Conservation (phyloP, 2,888 invertebrate species). For the Amiota mariae region DNA sequence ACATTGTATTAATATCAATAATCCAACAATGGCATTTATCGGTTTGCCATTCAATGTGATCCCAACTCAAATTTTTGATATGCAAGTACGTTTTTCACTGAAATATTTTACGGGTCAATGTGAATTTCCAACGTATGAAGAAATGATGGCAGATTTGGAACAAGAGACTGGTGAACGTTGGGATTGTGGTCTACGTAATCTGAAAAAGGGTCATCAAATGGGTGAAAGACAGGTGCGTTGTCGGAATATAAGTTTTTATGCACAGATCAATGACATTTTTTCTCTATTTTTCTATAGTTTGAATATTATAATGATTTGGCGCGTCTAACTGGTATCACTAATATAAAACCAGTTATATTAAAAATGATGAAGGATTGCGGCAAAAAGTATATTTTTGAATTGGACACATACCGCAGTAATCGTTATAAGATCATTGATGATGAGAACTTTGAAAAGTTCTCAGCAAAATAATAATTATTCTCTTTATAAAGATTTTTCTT, state of each 20-base stretch:
- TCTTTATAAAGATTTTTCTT: not conserved
- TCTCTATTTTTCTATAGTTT: conserved; percentile 74
- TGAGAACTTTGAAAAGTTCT: conserved; percentile 71
- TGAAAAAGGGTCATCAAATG: conserved; percentile 83
- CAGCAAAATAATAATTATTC: conserved; percentile 10
- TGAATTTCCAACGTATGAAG: conserved; percentile 77
- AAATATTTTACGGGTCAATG: conserved; percentile 79
- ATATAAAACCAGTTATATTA: conserved; percentile 80
- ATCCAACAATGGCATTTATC: conserved; percentile 86
- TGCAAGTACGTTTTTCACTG: conserved; percentile 81
- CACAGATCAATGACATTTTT: not conserved
- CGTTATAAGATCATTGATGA: conserved; percentile 80
- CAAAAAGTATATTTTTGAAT: conserved; percentile 78
- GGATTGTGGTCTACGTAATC: conserved; percentile 71
- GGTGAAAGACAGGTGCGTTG: conserved; percentile 62
- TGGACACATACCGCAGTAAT: conserved; percentile 78
- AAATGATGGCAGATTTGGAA: conserved; percentile 79
- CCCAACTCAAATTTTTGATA: conserved; percentile 88
- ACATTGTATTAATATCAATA: conserved; percentile 86
- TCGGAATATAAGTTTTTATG: conserved; percentile 68
- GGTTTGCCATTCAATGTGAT: conserved; percentile 87
- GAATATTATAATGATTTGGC: conserved; percentile 82
- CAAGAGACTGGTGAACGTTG: conserved; percentile 79
- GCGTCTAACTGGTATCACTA: conserved; percentile 76
- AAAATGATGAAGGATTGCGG: conserved; percentile 82